These are phyloP conservation scores for Meloe dianella DNA, from an alignment of 2,888 invertebrate genomes.

Conservation along the genomic window DNA sequence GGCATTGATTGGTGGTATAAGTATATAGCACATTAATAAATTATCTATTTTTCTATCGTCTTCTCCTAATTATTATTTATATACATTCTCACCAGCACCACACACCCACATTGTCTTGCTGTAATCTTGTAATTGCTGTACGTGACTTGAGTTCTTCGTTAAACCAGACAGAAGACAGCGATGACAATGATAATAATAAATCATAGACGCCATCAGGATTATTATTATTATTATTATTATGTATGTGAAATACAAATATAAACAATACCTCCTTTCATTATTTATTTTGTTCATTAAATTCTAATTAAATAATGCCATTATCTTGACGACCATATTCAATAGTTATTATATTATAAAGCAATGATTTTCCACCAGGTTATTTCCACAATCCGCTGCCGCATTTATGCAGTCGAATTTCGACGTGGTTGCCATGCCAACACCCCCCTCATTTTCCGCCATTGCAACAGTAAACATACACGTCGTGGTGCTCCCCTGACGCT, in stretches of 20 bases:
- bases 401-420: slow-evolving; percentile 3
- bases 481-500: slow-evolving; percentile 16
- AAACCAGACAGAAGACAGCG: background rate
- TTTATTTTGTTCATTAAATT: slow-evolving; percentile 17
- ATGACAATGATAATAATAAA: slow-evolving; percentile 15
- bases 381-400: background rate
- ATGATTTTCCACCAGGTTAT: background rate
- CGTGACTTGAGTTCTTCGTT: slow-evolving; percentile 25
- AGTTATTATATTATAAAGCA: background rate
- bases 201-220: slow-evolving; percentile 16
- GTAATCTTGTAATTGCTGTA: slow-evolving; percentile 24
- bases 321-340: background rate
- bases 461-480: slow-evolving; percentile 28
- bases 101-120: slow-evolving; percentile 26
- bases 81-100: slow-evolving; percentile 4
- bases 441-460: slow-evolving; percentile 21
- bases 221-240: too few relatives aligned
- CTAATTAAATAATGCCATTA: background rate
- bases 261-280: background rate
- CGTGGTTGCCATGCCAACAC: slow-evolving; percentile 27
- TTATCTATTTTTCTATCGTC: background rate
- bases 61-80: background rate
- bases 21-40: too few relatives aligned
- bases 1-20: background rate
- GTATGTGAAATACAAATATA: too few relatives aligned